phyloP scores from a whole-genome alignment of 2,113 vertebrate species.

The Ctenomys sociabilis region DNA sequence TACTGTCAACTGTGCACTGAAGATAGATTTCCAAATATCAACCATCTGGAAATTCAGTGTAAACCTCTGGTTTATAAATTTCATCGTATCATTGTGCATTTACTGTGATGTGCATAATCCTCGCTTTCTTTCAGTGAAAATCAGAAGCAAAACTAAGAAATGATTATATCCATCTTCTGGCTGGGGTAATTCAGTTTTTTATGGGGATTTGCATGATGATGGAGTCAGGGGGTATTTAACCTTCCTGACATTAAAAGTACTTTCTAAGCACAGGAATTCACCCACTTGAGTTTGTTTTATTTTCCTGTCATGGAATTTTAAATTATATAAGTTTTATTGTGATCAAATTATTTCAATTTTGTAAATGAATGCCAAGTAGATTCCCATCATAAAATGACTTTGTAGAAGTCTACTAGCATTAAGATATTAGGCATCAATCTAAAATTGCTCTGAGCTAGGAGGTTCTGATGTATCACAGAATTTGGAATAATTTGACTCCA shows the following conservation, averaged over 20 bases:
- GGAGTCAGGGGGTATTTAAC: neutral
- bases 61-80: conserved; percentile 13
- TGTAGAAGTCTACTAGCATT: neutral
- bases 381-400: neutral
- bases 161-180: neutral
- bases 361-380: conserved; percentile 22
- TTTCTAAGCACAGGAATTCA: neutral
- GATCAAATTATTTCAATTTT: conserved; percentile 49
- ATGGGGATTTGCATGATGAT: neutral
- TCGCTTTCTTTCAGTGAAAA: conserved; percentile 2
- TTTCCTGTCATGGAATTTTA: conserved; percentile 13
- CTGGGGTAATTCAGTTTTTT: neutral
- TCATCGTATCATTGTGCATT: neutral
- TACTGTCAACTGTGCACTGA: neutral
- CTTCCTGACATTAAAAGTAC: neutral
- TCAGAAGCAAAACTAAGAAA: neutral
- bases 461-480: neutral
- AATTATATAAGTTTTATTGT: conserved; percentile 14
- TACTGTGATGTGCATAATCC: neutral
- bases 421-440: conserved; percentile 16
- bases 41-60: neutral
- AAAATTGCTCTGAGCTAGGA: conserved; percentile 30
- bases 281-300: neutral
- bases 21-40: neutral
- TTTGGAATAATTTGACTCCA: neutral